Percentiles rank a stretch among this genome's conserved stretches.
Conservation (phyloP, 1,140 invertebrate genomes). For the Chrysomallon squamiferum region DNA sequence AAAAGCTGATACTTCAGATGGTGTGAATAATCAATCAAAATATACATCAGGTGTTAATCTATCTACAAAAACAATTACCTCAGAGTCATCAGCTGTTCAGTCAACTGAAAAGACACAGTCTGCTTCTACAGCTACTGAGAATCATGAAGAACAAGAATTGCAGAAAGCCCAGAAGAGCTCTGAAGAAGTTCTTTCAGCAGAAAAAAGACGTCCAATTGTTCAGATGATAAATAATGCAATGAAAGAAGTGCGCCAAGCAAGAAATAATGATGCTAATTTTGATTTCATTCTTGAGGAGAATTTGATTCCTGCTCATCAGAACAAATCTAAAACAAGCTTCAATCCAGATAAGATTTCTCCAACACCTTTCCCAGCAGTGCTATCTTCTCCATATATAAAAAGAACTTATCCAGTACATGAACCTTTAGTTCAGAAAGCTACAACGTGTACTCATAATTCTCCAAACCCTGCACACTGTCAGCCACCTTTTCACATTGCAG, state of each 20-base stretch:
- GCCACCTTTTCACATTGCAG: conserved; percentile 3
- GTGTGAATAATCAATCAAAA: no score
- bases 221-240: conserved; percentile 1
- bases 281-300: neutral
- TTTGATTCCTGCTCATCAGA: neutral
- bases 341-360: neutral
- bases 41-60: no score
- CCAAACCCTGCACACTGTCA: neutral
- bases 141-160: no score
- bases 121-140: no score
- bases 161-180: no score
- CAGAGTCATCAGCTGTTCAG: no score
- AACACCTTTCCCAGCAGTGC: neutral
- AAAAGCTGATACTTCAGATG: no score
- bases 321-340: neutral
- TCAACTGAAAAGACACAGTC: no score
- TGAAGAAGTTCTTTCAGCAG: neutral
- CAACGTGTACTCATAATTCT: no score
- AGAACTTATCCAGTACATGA: neutral
- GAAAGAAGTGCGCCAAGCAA: neutral
- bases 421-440: neutral
- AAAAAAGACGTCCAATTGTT: neutral
- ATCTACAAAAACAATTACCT: no score
- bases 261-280: neutral
- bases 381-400: neutral